Evolutionary conservation across 2,888 invertebrate species (phyloP), one percentile per base, ranked within the genome.

Genomic region (Watsonalla binaria): DNA sequence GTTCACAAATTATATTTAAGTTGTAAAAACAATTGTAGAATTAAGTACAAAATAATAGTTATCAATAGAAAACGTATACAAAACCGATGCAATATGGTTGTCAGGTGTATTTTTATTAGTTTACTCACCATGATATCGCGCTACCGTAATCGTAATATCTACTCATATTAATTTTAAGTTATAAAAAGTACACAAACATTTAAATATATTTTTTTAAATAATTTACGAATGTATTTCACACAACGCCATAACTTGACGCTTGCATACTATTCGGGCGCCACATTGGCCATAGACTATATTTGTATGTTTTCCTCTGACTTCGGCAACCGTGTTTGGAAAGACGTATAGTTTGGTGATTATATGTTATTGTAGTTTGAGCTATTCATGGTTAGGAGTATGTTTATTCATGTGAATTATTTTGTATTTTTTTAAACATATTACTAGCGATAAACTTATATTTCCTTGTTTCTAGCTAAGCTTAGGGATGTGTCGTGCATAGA

Each of bases 131-230:
- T 85, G 91, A 89, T 84, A 91, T 84, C 73, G 85, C 87, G 82
- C 85, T 91, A 81, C 85, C 79, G 82, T 87, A 91, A 84, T 91
- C 91, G 86, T 86, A 91, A 86, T 91, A 91, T 83, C 91, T 87
- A 82, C 86, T 91, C 91, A 91, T 91, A 82, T 81, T 87, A 80
- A 77, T 65, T 79, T 74, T 76, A 77, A 75, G 72, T 78, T 76
- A 76, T 58, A 72, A 72, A 74, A 77, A 68, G 66, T 74, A 69
- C 76, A 79, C 76, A 76, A 73, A 79, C 80, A 81, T 79, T 83
- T 72, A 80, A 70, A 67, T 73, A 74, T 68, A 74, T 70, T 63
- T 73, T 74, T 62, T 64, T 65, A 65, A 73, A 78, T 62, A 71
- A 77, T 82, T 83, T 76, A 80, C 68, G 69, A 81, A 70, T 64